A percentile compares a stretch with the other conserved stretches of the same genome.
Evolutionary conservation across 2,888 invertebrate species (phyloP).

Genomic region (Agrotis exclamationis): DNA sequence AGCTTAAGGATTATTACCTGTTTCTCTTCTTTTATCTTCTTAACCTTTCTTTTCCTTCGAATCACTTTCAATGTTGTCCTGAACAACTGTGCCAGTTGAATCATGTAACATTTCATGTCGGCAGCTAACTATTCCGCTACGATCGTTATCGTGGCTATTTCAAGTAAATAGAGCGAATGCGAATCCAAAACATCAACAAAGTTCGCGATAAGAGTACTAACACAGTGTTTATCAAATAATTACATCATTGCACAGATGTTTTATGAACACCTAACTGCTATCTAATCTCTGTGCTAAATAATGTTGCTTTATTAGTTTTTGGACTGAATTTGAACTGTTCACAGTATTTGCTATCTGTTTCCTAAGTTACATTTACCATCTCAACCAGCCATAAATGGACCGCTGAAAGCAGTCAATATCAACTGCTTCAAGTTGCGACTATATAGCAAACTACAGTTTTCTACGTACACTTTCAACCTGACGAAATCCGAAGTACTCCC

Average conservation of each 20-base stretch:
- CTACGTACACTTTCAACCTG: no score
- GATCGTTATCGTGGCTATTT: conserved; percentile 46
- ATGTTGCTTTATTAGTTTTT: conserved; percentile 5
- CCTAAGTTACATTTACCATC: background rate
- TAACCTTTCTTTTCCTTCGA: background rate
- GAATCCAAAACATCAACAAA: conserved; percentile 53
- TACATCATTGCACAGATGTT: conserved; percentile 55
- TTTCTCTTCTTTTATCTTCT: conserved; percentile 9
- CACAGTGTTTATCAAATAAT: conserved; percentile 55
- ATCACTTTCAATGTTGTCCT: conserved; percentile 14
- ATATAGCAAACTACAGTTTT: no score
- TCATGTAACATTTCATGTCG: conserved; percentile 39
- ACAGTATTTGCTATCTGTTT: background rate
- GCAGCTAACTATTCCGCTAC: background rate
- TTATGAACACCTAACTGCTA: conserved; percentile 29
- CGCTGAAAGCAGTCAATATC: no score
- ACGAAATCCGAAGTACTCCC: no score
- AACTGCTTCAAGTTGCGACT: no score
- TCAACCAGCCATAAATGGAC: no score
- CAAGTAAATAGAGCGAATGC: conserved; percentile 55
- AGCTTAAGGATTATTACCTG: conserved; percentile 37
- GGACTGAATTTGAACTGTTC: conserved; percentile 17
- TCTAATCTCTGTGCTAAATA: conserved; percentile 51
- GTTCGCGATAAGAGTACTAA: conserved; percentile 46
- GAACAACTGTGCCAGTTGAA: conserved; percentile 29